These are phyloP conservation scores for Nibea coibor DNA, from an alignment of 2,113 vertebrate genomes.

Conservation along the genomic window DNA sequence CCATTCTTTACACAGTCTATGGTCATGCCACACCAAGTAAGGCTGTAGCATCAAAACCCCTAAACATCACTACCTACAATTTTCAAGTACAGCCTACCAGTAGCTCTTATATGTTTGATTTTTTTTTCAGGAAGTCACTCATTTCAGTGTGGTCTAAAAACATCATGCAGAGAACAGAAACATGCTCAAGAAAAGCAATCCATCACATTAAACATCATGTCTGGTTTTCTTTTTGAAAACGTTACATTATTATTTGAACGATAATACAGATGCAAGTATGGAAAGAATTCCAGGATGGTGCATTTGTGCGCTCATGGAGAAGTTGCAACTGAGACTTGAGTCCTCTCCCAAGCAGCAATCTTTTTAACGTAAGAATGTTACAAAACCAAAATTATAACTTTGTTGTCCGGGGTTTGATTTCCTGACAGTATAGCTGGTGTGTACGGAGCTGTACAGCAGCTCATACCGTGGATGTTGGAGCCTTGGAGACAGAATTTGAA, in stretches of 20 bases:
- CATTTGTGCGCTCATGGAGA: not conserved
- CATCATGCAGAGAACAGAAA: slow-evolving; percentile 21
- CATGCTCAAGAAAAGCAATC: not conserved
- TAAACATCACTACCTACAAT: not conserved
- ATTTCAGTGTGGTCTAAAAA: slow-evolving; percentile 4
- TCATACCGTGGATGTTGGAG: not conserved
- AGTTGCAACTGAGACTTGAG: not conserved
- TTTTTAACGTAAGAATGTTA: not conserved
- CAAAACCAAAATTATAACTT: slow-evolving; percentile 14
- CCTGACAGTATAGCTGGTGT: not conserved
- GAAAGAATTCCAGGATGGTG: slow-evolving; percentile 14
- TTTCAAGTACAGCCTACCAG: not conserved
- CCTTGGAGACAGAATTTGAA: not conserved
- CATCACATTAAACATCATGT: slow-evolving; percentile 12
- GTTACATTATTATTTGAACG: slow-evolving; percentile 12
- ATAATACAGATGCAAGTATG: slow-evolving; percentile 24
- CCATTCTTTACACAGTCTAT: no score
- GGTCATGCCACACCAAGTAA: no score
- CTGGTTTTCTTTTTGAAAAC: slow-evolving; percentile 17
- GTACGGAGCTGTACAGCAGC: not conserved
- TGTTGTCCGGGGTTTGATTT: not conserved
- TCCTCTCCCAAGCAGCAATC: not conserved
- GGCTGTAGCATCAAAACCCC: not conserved
- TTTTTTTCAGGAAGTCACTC: slow-evolving; percentile 25
- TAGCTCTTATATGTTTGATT: not conserved